These are phyloP conservation scores for Drosophila lini DNA, from an alignment of 1,140 invertebrate species.

Conservation along the genomic window DNA sequence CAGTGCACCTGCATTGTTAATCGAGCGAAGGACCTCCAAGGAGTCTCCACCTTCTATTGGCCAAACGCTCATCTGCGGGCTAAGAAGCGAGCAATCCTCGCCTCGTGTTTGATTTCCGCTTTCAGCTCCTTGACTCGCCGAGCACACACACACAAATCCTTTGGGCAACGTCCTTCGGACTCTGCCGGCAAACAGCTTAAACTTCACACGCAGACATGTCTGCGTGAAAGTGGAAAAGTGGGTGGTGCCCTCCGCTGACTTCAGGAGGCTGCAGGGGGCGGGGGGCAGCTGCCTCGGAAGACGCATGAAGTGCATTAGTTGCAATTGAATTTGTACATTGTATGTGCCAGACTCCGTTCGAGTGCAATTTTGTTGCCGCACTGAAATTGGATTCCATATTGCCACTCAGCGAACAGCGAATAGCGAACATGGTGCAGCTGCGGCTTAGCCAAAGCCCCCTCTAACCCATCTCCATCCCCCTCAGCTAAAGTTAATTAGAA, in stretches of 20 bases:
- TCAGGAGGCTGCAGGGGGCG: background rate
- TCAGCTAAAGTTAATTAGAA: conserved; percentile 61
- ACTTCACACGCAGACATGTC: conserved; percentile 76
- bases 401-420: conserved; percentile 28
- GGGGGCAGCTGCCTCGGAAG: conserved; percentile 8
- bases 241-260: background rate
- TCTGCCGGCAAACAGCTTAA: conserved; percentile 63
- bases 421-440: conserved; percentile 37
- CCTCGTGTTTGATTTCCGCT: conserved; percentile 77
- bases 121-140: conserved; percentile 62
- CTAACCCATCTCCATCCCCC: background rate
- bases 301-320: conserved; percentile 71
- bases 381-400: conserved; percentile 58
- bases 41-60: background rate
- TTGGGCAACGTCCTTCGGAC: background rate
- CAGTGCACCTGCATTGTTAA: conserved; percentile 26
- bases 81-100: conserved; percentile 54
- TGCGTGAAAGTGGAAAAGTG: conserved; percentile 59
- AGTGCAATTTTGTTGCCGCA: conserved; percentile 55
- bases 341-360: conserved; percentile 38
- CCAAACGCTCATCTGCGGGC: conserved; percentile 21
- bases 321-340: conserved; percentile 76
- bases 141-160: conserved; percentile 30
- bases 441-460: background rate
- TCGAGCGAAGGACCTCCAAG: conserved; percentile 7